Conservation (phyloP, 2,888 invertebrate species). For the Lymantria dispar region DNA sequence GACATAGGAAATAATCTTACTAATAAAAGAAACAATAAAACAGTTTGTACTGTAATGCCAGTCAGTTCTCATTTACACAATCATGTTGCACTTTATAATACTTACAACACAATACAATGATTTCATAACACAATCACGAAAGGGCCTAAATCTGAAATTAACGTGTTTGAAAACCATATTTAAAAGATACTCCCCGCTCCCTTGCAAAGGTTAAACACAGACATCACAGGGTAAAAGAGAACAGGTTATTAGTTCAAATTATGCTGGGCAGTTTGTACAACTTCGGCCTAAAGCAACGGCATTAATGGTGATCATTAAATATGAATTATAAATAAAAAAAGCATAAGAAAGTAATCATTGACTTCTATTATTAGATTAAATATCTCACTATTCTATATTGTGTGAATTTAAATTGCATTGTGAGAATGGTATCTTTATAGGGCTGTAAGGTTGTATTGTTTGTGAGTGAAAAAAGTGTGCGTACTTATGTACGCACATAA, state of each 20-base stretch:
- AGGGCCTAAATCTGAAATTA: slow-evolving; percentile 79
- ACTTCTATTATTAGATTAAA: slow-evolving; percentile 75
- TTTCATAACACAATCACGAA: slow-evolving; percentile 73
- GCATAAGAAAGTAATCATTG: slow-evolving; percentile 75
- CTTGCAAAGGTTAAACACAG: slow-evolving; percentile 19
- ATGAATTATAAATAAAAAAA: slow-evolving; percentile 81
- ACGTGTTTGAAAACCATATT: slow-evolving; percentile 65
- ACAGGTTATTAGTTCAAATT: slow-evolving; percentile 44
- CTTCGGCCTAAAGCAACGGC: slow-evolving; percentile 67
- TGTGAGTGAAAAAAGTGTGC: no score
- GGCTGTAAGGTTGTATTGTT: no score
- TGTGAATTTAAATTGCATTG: slow-evolving; percentile 13
- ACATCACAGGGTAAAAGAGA: slow-evolving; percentile 11
- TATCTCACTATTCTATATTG: slow-evolving; percentile 54
- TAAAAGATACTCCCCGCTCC: slow-evolving; percentile 26
- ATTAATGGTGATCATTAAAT: slow-evolving; percentile 81
- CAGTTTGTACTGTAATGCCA: slow-evolving; percentile 16
- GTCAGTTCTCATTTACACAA: slow-evolving; percentile 64
- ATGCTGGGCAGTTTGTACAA: slow-evolving; percentile 45
- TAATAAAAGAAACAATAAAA: no score
- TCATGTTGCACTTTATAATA: slow-evolving; percentile 66
- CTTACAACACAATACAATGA: slow-evolving; percentile 63
- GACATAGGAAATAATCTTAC: no score
- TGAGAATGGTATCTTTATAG: not conserved
- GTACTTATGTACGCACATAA: no score